Percentiles rank a stretch among this genome's conserved stretches.
These are phyloP conservation scores for Charadrius vociferus DNA, from an alignment of 2,113 vertebrate genomes.

Conservation along the genomic window DNA sequence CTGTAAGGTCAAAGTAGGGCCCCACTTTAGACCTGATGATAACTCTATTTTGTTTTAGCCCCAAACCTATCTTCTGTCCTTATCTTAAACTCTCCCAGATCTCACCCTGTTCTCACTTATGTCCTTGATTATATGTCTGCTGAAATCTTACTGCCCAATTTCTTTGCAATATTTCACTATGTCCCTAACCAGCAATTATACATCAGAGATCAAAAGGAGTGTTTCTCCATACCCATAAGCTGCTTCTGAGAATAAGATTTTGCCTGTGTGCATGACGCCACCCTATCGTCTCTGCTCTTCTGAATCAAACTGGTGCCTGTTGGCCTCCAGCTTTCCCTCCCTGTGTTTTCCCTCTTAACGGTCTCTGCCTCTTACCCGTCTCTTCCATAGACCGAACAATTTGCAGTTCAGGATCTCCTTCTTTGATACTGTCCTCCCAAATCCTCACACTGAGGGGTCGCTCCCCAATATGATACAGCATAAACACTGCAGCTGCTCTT, in stretches of 20 bases:
- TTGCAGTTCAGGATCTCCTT: background rate
- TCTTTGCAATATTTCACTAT: background rate
- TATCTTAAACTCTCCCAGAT: background rate
- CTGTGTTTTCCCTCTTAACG: background rate
- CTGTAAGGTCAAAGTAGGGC: background rate
- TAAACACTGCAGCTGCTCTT: conserved; percentile 23
- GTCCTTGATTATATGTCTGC: background rate
- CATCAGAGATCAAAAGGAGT: background rate
- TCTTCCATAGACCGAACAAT: background rate
- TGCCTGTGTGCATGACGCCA: background rate
- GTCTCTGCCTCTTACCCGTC: conserved; percentile 32
- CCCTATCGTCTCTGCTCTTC: background rate
- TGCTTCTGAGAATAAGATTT: background rate
- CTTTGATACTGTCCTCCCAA: background rate
- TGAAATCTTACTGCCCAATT: background rate
- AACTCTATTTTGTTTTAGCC: background rate
- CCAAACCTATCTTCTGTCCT: background rate
- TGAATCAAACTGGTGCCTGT: background rate
- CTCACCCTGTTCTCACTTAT: background rate
- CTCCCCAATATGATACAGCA: background rate
- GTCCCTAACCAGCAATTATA: background rate
- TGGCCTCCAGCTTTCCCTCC: background rate
- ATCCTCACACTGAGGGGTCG: background rate
- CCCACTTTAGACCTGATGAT: background rate
- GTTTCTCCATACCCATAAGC: background rate